Base-by-base conservation (phyloP, 2,888 invertebrate genomes). In the Seladonia tumulorum region DNA sequence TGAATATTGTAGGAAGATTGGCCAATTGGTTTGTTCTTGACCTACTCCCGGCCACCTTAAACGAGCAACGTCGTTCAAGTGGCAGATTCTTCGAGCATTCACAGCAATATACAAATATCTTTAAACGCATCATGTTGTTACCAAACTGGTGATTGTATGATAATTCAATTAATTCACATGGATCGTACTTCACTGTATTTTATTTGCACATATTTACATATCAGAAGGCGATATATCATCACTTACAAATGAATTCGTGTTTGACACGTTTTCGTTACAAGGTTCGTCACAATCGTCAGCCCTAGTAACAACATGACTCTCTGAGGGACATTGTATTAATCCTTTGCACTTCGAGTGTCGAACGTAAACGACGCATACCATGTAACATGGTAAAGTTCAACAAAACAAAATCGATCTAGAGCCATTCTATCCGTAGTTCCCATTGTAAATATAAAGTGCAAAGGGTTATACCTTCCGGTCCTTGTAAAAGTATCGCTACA, bases 101-200 rank as follows among this genome's bases (percentile, higher is more conserved):
- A 18, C 22, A 22, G 39, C 39, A 10, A 35, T 1, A 39, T 39
- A 22, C 5, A 68, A n/a, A 22, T 12, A 5, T 39, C 12, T 22
- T 66, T 68, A 22, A 39, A 63, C 22, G 22, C 39, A 39, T 68
- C 68, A 68, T 68, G 68, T 68, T 68, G 68, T 68, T 68, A 68
- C 68, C 18, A 39, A 68, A 68, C 39, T 22, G 68, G 39, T 39
- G 39, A 39, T 68, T 39, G 39, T 39, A 68, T 39, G 68, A 68
- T 22, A 68, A 68, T 68, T 68, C 68, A 39, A 68, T 68, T 16
- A 53, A 73, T 72, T 42, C 72, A 29, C 42, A 42, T 49, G 45
- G 14, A 39, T 68, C 22, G 68, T 68, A 39, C 22, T 39, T 68
- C 68, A 68, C 39, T 68, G 39, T 68, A 22, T 68, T 39, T 68